Conservation (phyloP, 1,140 invertebrate genomes). For the Metopolophium dirhodum region DNA sequence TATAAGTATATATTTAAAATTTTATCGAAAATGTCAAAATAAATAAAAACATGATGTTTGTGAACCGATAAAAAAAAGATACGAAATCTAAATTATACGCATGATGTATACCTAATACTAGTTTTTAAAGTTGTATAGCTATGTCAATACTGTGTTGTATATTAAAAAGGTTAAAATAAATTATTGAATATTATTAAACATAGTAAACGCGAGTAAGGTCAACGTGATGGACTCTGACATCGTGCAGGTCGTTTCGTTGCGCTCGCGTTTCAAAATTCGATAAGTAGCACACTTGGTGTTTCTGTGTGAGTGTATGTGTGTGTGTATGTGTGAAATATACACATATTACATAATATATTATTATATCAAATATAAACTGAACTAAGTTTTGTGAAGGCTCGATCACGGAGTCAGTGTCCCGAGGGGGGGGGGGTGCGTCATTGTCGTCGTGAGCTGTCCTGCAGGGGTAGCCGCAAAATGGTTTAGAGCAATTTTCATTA, state of each 20-base stretch:
- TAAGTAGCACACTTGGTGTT: neutral
- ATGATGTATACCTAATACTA: too few species aligned
- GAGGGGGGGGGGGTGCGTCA: neutral
- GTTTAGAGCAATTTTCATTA: slow-evolving; percentile 41
- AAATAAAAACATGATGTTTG: neutral
- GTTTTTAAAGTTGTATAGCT: too few species aligned
- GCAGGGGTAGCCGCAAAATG: neutral
- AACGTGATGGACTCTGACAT: neutral
- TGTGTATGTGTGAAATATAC: neutral
- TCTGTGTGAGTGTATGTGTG: neutral
- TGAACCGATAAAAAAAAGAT: too few species aligned
- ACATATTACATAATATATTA: neutral
- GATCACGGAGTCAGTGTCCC: neutral
- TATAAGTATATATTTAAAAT: neutral
- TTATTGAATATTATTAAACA: too few species aligned
- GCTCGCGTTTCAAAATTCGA: neutral
- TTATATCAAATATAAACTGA: neutral
- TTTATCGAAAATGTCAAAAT: neutral
- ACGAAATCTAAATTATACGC: too few species aligned
- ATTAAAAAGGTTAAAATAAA: neutral
- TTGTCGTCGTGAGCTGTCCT: neutral
- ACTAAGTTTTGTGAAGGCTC: neutral
- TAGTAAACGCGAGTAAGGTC: neutral
- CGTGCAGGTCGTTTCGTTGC: neutral
- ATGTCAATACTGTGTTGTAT: too few species aligned